Base-by-base conservation (phyloP, 2,888 invertebrate genomes). In the Crematogaster levior region DNA sequence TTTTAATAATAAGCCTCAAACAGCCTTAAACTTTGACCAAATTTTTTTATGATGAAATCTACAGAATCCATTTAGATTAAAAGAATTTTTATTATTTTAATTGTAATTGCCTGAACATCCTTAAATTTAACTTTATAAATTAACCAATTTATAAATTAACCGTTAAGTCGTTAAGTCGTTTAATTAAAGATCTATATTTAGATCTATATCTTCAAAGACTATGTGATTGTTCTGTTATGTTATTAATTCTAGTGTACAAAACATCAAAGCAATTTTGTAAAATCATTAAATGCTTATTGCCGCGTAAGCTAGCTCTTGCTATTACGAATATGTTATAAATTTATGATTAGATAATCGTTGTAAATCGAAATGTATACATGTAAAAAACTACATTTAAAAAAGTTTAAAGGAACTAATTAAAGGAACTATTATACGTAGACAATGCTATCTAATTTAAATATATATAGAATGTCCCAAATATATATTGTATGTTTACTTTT, bases 301-400 rank as follows among this genome's bases (percentile, higher is more conserved):
- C 15, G 21, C 18, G 27, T 58, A 43, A 34, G 24, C 9, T 60
- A n/a, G 21, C 10, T 46, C 18, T 46, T 27, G 48, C 21, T 51
- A 60, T 46, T 60, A 15, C 58, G 5, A 60, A 61, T 53, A 46
- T 48, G 34, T 34, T 63, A 53, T 70, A 79, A 43, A 60, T 48
- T 30, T 5, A 60, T 43, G 6, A 58, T n/a, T 72, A 56, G 15
- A 56, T 72, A 56, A 56, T n/a, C 5, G 56, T 72, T 58, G 40
- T 72, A 72, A 56, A 74, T 73, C 58, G 30, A 60, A 46, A 43
- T 72, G 56, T 73, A 46, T 73, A 60, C 30, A 46, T 73, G 73
- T 72, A 72, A 72, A 72, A 72, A 56, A 58, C 34, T 60, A 43
- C n/a, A 30, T 60, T 73, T 34, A n/a, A 66, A 63, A 1, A 37